These are phyloP conservation scores for Epinotia nisella DNA, from an alignment of 2,888 invertebrate species.

Conservation along the genomic window DNA sequence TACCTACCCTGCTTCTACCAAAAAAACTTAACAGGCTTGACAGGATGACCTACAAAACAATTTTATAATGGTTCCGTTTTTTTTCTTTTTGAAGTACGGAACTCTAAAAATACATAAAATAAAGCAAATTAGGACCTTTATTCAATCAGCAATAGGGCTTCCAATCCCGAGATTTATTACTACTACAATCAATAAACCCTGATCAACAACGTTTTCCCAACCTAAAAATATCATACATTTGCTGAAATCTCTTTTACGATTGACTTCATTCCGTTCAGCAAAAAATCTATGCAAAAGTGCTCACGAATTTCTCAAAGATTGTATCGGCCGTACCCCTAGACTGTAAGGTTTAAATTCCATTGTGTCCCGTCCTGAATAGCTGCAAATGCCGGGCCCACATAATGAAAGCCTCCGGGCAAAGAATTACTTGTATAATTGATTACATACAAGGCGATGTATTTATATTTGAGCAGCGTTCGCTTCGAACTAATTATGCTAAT, in stretches of 20 bases:
- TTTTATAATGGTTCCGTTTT: neutral
- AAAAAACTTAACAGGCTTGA: neutral
- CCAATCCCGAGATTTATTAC: too few species aligned
- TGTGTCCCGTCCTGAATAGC: slow-evolving; percentile 36
- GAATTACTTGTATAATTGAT: slow-evolving; percentile 55
- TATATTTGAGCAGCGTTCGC: slow-evolving; percentile 65
- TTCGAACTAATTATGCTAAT: slow-evolving; percentile 77
- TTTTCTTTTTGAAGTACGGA: neutral
- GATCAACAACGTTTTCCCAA: slow-evolving; percentile 15
- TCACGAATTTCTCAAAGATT: slow-evolving; percentile 38
- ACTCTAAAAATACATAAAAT: neutral
- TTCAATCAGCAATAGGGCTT: slow-evolving; percentile 34
- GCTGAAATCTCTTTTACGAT: slow-evolving; percentile 43
- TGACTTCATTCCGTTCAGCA: slow-evolving; percentile 45
- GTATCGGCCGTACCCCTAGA: slow-evolving; percentile 37
- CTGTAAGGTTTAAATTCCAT: slow-evolving; percentile 44
- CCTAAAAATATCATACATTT: slow-evolving; percentile 44
- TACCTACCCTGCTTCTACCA: too few species aligned
- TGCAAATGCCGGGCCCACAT: slow-evolving; percentile 40
- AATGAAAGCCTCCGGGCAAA: slow-evolving; percentile 47
- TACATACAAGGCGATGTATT: slow-evolving; percentile 53
- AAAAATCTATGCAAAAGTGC: slow-evolving; percentile 38
- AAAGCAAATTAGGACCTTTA: slow-evolving; percentile 29
- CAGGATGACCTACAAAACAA: neutral
- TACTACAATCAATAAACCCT: too few species aligned